Evolutionary conservation across 2,113 vertebrate species (phyloP), one percentile per base, ranked within the genome.

Genomic region (Rostratula benghalensis): DNA sequence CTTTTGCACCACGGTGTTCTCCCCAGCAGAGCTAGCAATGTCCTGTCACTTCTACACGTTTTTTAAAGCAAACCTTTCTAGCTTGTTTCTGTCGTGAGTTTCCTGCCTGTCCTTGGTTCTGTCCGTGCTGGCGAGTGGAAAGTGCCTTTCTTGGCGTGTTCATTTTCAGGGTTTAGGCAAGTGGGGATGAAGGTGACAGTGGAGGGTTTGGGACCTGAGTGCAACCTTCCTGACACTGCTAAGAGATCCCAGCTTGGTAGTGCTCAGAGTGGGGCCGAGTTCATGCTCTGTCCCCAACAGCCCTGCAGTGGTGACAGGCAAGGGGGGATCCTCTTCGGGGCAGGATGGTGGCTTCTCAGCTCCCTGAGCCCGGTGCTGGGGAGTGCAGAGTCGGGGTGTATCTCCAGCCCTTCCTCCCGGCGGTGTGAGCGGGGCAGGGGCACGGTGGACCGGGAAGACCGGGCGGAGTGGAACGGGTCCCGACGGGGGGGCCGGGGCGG

Each of bases 51-150:
- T 65, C 75, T 83, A 25, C 77, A 90, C 76, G n/a, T 25, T 95
- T 95, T 96, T 93, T 90, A 97, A 96, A 96, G 64, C 73, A 63
- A 92, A 90, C 27, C 50, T 86, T 95, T 77, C 68, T 56, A 86
- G 54, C 79, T 70, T 5, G 3, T 83, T 69, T 74, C 59, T 77
- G 33, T 13, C 63, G 71, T 89, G 82, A 68, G 31, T 86, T 93
- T 77, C 56, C 68, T 96, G 83, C 68, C 56, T 86, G 82, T 35
- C 46, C 28, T 81, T 8, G 10, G 28, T 61, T 87, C 69, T 89
- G 73, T n/a, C 39, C 25, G 31, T 21, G 43, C 57, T 54, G 21
- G 61, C 13, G 21, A 30, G 81, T 45, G 50, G 57, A 35, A 71
- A 56, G 70, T 0, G 3, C 57, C 30, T 71, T 65, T 81, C 61